Evolutionary conservation across 2,888 invertebrate species (phyloP).

Genomic region (Colostygia pectinataria): DNA sequence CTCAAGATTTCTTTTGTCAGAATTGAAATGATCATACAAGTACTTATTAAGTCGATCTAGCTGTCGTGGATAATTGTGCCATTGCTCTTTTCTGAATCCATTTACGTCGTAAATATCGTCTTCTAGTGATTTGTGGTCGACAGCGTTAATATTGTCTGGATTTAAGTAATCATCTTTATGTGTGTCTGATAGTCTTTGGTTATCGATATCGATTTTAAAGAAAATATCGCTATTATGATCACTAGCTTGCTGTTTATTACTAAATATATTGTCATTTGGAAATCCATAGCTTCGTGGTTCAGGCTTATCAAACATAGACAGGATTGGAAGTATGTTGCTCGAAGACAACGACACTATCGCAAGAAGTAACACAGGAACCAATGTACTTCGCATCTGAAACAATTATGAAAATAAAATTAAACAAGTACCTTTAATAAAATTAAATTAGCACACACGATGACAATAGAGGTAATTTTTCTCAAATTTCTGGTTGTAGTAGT

Average conservation of each 20-base stretch:
- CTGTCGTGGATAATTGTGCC: conserved; percentile 73
- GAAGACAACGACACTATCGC: conserved; percentile 66
- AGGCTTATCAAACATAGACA: conserved; percentile 51
- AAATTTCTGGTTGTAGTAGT: no score
- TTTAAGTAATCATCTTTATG: conserved; percentile 7
- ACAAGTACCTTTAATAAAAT: no score
- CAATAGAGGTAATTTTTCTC: no score
- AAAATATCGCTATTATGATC: conserved; percentile 55
- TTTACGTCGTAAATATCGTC: conserved; percentile 57
- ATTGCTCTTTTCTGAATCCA: conserved; percentile 68
- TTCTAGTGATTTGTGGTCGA: conserved; percentile 20
- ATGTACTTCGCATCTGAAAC: conserved; percentile 69
- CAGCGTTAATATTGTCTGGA: conserved; percentile 7
- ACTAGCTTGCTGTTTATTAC: conserved; percentile 54
- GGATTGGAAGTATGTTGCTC: conserved; percentile 64
- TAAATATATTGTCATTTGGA: conserved; percentile 67
- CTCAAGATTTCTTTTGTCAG: conserved; percentile 50
- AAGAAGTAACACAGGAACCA: conserved; percentile 64
- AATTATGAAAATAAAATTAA: conserved; percentile 3
- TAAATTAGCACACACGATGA: neutral
- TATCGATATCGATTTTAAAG: conserved; percentile 47
- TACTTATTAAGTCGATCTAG: conserved; percentile 65
- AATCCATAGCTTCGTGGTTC: conserved; percentile 51
- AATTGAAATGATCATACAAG: conserved; percentile 41
- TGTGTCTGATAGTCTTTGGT: conserved; percentile 31